Evolutionary conservation across 2,888 invertebrate genomes (phyloP).

Genomic region (Blastobasis lacticolella): DNA sequence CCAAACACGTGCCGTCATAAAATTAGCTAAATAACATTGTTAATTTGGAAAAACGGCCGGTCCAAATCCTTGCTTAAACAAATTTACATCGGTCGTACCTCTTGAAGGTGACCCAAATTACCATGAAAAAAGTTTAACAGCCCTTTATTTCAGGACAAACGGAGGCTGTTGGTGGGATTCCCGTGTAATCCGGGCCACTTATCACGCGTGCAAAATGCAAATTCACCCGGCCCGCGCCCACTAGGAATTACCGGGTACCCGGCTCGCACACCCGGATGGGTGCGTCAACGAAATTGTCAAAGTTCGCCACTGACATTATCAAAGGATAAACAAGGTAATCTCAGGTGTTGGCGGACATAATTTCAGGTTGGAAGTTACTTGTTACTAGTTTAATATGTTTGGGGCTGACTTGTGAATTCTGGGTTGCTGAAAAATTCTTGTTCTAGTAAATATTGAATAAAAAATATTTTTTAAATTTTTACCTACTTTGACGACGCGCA

Average conservation of each 20-base stretch:
- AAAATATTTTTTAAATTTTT: too few species aligned
- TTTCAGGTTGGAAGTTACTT: too few species aligned
- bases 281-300: constrained; percentile 65
- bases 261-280: constrained; percentile 32
- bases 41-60: constrained; percentile 56
- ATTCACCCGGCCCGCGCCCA: constrained; percentile 50
- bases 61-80: constrained; percentile 66
- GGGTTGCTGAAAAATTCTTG: too few species aligned
- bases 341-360: constrained; percentile 20
- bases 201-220: constrained; percentile 75
- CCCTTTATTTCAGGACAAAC: constrained; percentile 73
- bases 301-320: constrained; percentile 54
- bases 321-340: constrained; percentile 51
- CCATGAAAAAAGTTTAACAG: constrained; percentile 71
- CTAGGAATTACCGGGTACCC: constrained; percentile 65
- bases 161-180: constrained; percentile 68
- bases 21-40: constrained; percentile 26
- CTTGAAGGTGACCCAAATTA: constrained; percentile 72
- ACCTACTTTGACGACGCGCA: too few species aligned
- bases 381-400: too few species aligned
- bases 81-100: constrained; percentile 66
- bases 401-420: too few species aligned
- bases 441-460: too few species aligned
- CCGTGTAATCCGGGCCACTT: constrained; percentile 70
- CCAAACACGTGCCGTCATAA: constrained; percentile 5